Conservation (phyloP, 2,797 vertebrate genomes). For the Sternarchorhynchus goeldii region DNA sequence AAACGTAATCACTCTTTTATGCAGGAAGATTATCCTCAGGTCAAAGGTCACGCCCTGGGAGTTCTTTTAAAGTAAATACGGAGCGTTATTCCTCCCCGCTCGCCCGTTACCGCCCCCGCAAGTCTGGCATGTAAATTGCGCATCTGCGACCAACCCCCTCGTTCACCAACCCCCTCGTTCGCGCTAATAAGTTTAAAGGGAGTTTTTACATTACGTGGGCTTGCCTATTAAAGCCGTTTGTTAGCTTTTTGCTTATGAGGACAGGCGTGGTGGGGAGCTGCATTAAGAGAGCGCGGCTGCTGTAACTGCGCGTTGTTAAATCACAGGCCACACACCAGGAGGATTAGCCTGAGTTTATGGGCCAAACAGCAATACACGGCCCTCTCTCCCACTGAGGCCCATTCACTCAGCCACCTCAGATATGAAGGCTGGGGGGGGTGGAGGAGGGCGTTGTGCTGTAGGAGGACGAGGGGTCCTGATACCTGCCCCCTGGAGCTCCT, state of each 20-base stretch:
- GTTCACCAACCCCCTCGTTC: slow-evolving; percentile 55
- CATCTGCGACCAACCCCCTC: slow-evolving; percentile 59
- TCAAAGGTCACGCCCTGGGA: slow-evolving; percentile 78
- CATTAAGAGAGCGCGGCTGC: slow-evolving; percentile 50
- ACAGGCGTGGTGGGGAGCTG: slow-evolving; percentile 65
- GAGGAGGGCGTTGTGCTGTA: slow-evolving; percentile 6
- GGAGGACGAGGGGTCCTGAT: slow-evolving; percentile 2
- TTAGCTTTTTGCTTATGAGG: slow-evolving; percentile 82
- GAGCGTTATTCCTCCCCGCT: slow-evolving; percentile 78
- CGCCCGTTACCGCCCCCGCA: slow-evolving; percentile 79
- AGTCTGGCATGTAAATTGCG: slow-evolving; percentile 80
- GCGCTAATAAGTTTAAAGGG: slow-evolving; percentile 65
- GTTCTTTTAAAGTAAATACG: slow-evolving; percentile 86
- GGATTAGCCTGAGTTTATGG: slow-evolving; percentile 53
- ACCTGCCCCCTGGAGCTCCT: slow-evolving; percentile 9
- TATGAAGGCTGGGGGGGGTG: slow-evolving; percentile 12
- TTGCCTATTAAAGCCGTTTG: slow-evolving; percentile 84
- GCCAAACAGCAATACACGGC: slow-evolving; percentile 51
- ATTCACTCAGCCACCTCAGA: slow-evolving; percentile 46
- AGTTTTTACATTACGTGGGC: slow-evolving; percentile 63
- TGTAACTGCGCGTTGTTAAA: slow-evolving; percentile 68
- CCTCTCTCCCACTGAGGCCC: slow-evolving; percentile 50
- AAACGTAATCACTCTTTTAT: slow-evolving; percentile 69
- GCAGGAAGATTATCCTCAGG: slow-evolving; percentile 69
- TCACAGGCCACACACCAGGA: slow-evolving; percentile 66